Conservation (phyloP, 2,113 vertebrate genomes). For the Rhynchomys soricoides region DNA sequence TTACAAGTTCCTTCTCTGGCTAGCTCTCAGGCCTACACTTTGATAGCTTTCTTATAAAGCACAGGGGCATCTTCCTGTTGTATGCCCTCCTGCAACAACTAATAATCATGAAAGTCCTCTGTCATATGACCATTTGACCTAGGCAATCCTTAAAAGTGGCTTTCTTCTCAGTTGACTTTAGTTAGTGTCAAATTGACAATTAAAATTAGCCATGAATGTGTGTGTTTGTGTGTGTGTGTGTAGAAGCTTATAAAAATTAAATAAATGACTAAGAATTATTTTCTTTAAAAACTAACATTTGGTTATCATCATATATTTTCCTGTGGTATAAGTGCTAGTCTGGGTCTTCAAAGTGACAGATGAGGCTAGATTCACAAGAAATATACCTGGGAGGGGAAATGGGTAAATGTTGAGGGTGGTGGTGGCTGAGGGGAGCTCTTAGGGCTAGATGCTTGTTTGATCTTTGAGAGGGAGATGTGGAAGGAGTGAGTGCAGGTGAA, state of each 20-base stretch:
- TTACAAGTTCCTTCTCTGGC: background rate
- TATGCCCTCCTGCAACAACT: no score
- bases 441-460: background rate
- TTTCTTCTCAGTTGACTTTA: background rate
- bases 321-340: background rate
- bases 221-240: background rate
- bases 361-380: background rate
- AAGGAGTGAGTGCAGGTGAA: background rate
- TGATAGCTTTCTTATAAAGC: background rate
- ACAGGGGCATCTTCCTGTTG: background rate
- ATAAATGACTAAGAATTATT: background rate
- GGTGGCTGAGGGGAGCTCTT: background rate
- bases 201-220: background rate
- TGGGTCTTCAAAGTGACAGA: conserved; percentile 3
- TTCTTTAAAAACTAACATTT: conserved; percentile 14
- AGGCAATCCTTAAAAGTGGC: background rate
- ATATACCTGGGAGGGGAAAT: background rate
- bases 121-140: background rate
- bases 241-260: background rate
- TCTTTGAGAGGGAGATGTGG: background rate
- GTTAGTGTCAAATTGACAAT: background rate
- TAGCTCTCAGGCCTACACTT: background rate
- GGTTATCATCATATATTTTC: background rate
- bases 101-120: background rate
- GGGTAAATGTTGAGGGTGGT: background rate